phyloP scores from a whole-genome alignment of 2,797 vertebrate species.

The Nannoperca australis region DNA sequence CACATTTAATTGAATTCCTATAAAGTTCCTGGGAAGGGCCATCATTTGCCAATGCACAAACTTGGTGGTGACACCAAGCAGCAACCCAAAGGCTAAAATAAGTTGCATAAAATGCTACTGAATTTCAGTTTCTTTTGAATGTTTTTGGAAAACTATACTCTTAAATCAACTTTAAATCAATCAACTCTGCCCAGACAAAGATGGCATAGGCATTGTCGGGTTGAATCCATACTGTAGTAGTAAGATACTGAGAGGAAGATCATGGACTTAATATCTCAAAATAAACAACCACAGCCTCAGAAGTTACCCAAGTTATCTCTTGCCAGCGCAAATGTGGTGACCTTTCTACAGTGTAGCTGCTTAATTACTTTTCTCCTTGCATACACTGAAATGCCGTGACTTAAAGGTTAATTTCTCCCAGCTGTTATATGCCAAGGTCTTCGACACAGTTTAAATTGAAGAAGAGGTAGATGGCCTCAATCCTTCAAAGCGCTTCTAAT shows the following conservation, averaged over 20 bases:
- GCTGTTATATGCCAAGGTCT: conserved; percentile 73
- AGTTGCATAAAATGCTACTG: conserved; percentile 59
- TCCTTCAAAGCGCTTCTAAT: conserved; percentile 68
- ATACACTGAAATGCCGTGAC: conserved; percentile 69
- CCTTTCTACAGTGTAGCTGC: conserved; percentile 77
- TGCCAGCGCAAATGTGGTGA: conserved; percentile 74
- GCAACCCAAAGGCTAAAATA: conserved; percentile 61
- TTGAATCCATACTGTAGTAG: conserved; percentile 17
- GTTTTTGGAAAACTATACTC: conserved; percentile 10
- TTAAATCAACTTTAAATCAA: conserved; percentile 9
- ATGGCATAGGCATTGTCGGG: conserved; percentile 11
- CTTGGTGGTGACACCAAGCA: conserved; percentile 30
- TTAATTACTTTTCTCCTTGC: conserved; percentile 83
- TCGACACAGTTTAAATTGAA: conserved; percentile 49
- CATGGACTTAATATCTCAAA: conserved; percentile 49
- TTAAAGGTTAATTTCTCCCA: conserved; percentile 82
- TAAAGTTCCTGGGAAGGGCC: not conserved
- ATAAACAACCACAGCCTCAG: conserved; percentile 62
- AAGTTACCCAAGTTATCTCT: conserved; percentile 71
- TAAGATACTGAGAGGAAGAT: conserved; percentile 29
- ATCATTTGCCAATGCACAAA: conserved; percentile 21
- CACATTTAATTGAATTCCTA: conserved; percentile 9
- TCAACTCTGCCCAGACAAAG: conserved; percentile 22
- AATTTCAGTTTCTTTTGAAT: conserved; percentile 16
- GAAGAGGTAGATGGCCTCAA: conserved; percentile 47